Evolutionary conservation across 2,113 vertebrate genomes (phyloP).

Genomic region (Pardalotus punctatus): DNA sequence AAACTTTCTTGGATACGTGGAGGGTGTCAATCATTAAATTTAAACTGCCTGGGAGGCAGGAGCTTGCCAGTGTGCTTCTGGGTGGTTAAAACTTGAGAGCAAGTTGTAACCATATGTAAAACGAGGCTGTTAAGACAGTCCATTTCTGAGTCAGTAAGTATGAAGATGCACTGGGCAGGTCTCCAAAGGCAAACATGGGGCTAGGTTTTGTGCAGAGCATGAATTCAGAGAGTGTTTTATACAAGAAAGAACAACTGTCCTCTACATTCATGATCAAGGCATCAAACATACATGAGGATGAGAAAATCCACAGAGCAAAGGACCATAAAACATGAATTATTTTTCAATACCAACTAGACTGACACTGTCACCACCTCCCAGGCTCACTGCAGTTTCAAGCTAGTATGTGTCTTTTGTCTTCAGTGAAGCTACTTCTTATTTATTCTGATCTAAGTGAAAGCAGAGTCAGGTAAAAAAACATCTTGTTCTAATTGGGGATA

Average conservation of each 20-base stretch:
- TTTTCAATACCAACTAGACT: neutral
- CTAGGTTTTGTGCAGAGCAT: neutral
- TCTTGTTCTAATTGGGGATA: slow-evolving; percentile 17
- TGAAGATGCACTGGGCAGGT: slow-evolving; percentile 22
- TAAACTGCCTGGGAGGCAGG: slow-evolving; percentile 47
- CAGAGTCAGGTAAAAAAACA: slow-evolving; percentile 1
- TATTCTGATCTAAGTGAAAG: slow-evolving; percentile 30
- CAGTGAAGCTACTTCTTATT: slow-evolving; percentile 25
- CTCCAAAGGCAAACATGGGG: slow-evolving; percentile 21
- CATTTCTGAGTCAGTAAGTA: slow-evolving; percentile 45
- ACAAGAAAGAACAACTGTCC: neutral
- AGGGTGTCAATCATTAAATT: slow-evolving; percentile 55
- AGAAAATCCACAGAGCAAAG: slow-evolving; percentile 22
- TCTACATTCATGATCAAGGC: neutral
- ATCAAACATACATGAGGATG: neutral
- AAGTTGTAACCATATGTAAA: slow-evolving; percentile 36
- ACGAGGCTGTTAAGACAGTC: slow-evolving; percentile 36
- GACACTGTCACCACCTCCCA: neutral
- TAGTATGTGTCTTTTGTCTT: neutral
- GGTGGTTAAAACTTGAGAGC: slow-evolving; percentile 39
- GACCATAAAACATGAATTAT: neutral
- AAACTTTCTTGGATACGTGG: slow-evolving; percentile 38
- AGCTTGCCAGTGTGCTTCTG: slow-evolving; percentile 51
- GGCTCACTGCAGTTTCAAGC: neutral
- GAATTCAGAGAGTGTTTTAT: neutral